A percentile compares a stretch with the other conserved stretches of the same genome.
phyloP scores from a whole-genome alignment of 1,140 invertebrate species.

The Melipona quadrifasciata region DNA sequence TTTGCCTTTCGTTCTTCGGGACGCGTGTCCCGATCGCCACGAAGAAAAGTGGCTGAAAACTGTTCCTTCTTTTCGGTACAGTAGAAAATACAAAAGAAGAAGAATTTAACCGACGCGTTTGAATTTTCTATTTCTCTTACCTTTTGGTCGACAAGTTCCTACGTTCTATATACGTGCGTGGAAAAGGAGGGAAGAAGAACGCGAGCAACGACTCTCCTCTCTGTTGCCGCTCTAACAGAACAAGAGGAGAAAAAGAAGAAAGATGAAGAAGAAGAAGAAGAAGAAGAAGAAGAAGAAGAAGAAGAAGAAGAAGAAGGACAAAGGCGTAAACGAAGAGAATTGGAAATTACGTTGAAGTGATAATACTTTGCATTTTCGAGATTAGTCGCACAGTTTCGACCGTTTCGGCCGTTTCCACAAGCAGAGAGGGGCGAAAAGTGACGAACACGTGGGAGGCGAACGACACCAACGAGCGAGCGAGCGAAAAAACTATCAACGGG shows the following conservation, averaged over 20 bases:
- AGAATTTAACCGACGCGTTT: too few species aligned
- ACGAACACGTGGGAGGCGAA: too few species aligned
- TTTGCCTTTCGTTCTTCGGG: not conserved
- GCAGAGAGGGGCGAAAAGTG: too few species aligned
- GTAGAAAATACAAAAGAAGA: not conserved
- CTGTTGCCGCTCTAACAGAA: too few species aligned
- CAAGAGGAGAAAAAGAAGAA: not conserved
- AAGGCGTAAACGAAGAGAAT: not conserved
- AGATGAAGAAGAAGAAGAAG: not conserved
- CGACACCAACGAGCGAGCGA: too few species aligned
- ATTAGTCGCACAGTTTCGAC: too few species aligned
- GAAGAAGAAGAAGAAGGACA: not conserved
- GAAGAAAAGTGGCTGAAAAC: not conserved
- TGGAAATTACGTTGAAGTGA: too few species aligned
- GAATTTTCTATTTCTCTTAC: not conserved
- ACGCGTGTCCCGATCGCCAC: not conserved
- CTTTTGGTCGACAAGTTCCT: not conserved
- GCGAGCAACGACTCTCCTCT: too few species aligned
- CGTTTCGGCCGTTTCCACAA: too few species aligned
- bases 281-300: not conserved
- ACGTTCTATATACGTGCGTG: not conserved
- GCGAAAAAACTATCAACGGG: too few species aligned
- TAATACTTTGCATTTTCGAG: too few species aligned
- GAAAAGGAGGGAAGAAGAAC: not conserved
- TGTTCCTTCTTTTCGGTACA: not conserved